These are phyloP conservation scores for Chlamydotis undulata DNA, from an alignment of 2,113 vertebrate genomes.

Conservation along the genomic window DNA sequence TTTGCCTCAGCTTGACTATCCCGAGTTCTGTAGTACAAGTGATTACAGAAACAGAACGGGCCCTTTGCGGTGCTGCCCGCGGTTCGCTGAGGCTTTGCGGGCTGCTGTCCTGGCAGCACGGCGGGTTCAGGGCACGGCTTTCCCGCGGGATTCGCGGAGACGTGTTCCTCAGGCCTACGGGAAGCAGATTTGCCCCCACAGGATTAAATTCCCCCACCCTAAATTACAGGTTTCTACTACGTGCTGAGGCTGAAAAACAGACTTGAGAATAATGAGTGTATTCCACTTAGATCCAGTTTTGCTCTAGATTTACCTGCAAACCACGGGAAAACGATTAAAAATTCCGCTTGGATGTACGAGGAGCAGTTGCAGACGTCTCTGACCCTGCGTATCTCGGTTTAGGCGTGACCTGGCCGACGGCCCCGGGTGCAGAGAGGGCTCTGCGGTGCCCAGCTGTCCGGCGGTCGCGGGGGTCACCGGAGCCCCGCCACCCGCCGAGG, in stretches of 20 bases:
- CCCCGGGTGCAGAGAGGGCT: neutral
- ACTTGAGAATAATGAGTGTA: too few relatives aligned
- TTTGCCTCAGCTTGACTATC: neutral
- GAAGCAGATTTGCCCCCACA: neutral
- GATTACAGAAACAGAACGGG: neutral
- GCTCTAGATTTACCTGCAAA: neutral
- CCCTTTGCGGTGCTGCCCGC: neutral
- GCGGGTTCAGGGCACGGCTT: neutral
- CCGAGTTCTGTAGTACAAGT: neutral
- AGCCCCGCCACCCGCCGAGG: too few relatives aligned
- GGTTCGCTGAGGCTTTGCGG: neutral
- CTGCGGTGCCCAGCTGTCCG: too few relatives aligned
- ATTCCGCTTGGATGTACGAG: neutral
- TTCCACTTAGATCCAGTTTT: neutral
- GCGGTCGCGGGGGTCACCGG: neutral
- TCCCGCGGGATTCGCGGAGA: rapidly evolving
- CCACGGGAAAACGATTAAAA: neutral
- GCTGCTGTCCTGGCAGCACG: rapidly evolving
- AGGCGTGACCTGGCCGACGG: too few relatives aligned
- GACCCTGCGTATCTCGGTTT: too few relatives aligned
- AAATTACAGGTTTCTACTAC: neutral
- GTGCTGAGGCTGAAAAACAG: neutral
- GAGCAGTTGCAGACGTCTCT: neutral
- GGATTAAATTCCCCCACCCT: too few relatives aligned
- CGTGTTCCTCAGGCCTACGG: neutral